phyloP scores from a whole-genome alignment of 2,113 vertebrate genomes.

The Melanocharis versteri region DNA sequence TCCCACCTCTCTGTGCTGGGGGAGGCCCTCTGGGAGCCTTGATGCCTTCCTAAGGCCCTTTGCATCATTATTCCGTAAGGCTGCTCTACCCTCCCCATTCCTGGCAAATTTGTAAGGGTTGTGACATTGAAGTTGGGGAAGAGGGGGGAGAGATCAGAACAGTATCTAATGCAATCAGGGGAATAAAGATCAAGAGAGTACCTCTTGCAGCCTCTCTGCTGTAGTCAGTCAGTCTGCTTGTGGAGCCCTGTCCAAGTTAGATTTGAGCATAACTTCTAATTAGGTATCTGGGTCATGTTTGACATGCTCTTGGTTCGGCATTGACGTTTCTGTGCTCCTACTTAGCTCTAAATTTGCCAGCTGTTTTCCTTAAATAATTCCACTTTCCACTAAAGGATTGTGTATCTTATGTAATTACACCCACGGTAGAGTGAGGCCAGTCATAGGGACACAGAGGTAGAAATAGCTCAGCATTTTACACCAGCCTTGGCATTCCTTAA shows the following conservation, averaged over 20 bases:
- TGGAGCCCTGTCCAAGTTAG: background rate
- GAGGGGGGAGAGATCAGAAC: background rate
- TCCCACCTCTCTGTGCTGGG: background rate
- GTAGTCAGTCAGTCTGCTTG: background rate
- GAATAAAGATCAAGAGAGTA: background rate
- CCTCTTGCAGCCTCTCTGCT: background rate
- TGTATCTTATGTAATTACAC: constrained; percentile 15
- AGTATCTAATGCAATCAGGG: background rate
- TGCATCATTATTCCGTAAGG: background rate
- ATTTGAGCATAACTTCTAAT: constrained; percentile 14
- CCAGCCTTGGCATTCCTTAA: background rate
- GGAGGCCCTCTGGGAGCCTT: background rate
- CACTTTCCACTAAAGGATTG: background rate
- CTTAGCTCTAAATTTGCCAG: constrained; percentile 56
- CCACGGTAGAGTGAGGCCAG: background rate
- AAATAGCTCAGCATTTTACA: background rate
- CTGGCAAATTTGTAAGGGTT: background rate
- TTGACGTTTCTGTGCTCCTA: constrained; percentile 38
- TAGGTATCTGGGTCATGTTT: constrained; percentile 47
- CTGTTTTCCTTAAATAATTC: constrained; percentile 60
- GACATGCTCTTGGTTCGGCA: background rate
- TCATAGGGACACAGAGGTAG: background rate
- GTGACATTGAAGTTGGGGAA: background rate
- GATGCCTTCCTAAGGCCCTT: background rate
- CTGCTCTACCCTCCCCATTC: background rate